Conservation (phyloP, 1,140 invertebrate genomes). For the Anastrepha ludens region DNA sequence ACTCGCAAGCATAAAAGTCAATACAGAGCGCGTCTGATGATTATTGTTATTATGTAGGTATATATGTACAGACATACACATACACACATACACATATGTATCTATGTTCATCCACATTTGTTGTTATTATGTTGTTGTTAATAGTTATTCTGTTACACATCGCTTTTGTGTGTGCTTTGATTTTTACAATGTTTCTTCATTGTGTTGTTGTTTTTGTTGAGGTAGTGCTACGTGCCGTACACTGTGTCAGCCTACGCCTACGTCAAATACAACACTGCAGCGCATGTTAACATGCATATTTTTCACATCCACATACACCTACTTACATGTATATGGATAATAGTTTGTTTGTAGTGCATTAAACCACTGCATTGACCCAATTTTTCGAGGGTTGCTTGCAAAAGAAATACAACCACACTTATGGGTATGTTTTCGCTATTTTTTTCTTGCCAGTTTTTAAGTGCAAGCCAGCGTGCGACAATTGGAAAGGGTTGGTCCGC, state of each 20-base stretch:
- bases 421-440: background rate
- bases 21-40: background rate
- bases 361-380: conserved; percentile 53
- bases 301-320: background rate
- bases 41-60: too few relatives aligned
- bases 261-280: background rate
- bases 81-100: background rate
- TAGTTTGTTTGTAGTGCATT: conserved; percentile 12
- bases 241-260: conserved; percentile 14
- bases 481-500: too few relatives aligned
- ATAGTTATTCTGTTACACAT: background rate
- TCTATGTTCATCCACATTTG: too few relatives aligned
- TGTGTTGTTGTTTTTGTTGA: background rate
- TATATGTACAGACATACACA: background rate
- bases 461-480: too few relatives aligned
- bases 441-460: too few relatives aligned
- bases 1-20: background rate
- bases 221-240: background rate
- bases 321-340: background rate
- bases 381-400: conserved; percentile 38
- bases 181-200: background rate
- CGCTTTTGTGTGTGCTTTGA: background rate
- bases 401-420: background rate
- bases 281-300: background rate
- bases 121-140: background rate